phyloP scores from a whole-genome alignment of 1,140 invertebrate genomes.

The Cheumatopsyche charites region DNA sequence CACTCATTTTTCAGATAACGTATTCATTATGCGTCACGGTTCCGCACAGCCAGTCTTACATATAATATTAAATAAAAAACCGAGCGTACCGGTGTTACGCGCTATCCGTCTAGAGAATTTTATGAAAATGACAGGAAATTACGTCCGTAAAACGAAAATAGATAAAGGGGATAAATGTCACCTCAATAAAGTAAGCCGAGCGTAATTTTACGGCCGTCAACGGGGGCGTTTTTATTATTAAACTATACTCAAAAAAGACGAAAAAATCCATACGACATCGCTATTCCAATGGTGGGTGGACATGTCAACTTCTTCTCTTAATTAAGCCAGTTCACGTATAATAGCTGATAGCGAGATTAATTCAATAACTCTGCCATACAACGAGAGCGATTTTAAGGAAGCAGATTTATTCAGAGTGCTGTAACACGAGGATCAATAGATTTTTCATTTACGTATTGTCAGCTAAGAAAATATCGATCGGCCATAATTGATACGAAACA shows the following conservation, averaged over 20 bases:
- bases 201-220: conserved; percentile 27
- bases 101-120: background rate
- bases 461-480: no score
- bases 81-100: conserved; percentile 8
- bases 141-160: conserved; percentile 20
- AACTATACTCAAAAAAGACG: conserved; percentile 13
- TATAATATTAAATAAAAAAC: background rate
- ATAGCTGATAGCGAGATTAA: conserved; percentile 7
- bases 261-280: background rate
- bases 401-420: no score
- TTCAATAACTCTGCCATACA: background rate
- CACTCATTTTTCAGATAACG: no score
- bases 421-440: no score
- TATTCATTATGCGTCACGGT: no score
- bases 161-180: conserved; percentile 42
- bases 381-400: no score
- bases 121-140: conserved; percentile 18
- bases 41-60: no score
- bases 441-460: no score
- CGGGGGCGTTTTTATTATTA: conserved; percentile 26
- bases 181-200: conserved; percentile 33
- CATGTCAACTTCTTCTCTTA: conserved; percentile 15
- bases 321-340: background rate
- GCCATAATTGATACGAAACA: no score
- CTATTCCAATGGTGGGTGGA: conserved; percentile 17